phyloP scores from a whole-genome alignment of 2,113 vertebrate species.

The Falcunculus frontatus region DNA sequence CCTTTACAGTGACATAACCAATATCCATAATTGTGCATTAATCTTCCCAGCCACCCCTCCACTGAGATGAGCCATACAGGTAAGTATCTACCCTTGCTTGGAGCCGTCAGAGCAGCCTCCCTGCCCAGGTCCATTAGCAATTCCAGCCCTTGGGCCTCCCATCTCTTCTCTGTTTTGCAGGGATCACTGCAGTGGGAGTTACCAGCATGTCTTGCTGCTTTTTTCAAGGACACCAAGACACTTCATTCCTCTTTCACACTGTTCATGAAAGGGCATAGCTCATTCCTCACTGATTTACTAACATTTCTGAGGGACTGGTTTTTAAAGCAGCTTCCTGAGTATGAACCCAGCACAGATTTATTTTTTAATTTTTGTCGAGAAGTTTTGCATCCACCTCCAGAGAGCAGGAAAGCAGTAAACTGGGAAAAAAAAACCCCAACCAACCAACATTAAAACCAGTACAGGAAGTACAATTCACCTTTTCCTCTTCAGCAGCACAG shows the following conservation, averaged over 20 bases:
- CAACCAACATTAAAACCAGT: not conserved
- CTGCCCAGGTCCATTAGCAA: not conserved
- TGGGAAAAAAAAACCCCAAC: rapidly evolving
- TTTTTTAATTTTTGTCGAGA: not conserved
- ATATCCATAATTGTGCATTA: not conserved
- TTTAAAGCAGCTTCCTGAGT: not conserved
- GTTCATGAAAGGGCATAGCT: not conserved
- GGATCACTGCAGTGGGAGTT: not conserved
- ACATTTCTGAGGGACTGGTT: not conserved
- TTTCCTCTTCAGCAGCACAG: not conserved
- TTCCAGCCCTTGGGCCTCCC: not conserved
- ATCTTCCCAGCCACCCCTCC: not conserved
- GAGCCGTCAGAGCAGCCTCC: not conserved
- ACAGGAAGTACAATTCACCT: not conserved
- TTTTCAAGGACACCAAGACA: not conserved
- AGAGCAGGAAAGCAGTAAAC: not conserved
- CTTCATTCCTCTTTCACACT: not conserved
- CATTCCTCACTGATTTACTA: not conserved
- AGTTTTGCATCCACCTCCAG: not conserved
- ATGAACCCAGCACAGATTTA: not conserved
- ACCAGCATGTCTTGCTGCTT: not conserved
- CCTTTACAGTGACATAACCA: not conserved
- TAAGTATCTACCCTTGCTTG: not conserved
- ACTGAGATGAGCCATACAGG: not conserved
- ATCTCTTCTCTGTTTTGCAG: not conserved